A percentile compares a stretch with the other conserved stretches of the same genome.
These are phyloP conservation scores for Callosobruchus maculatus DNA, from an alignment of 2,888 invertebrate genomes.

Conservation along the genomic window DNA sequence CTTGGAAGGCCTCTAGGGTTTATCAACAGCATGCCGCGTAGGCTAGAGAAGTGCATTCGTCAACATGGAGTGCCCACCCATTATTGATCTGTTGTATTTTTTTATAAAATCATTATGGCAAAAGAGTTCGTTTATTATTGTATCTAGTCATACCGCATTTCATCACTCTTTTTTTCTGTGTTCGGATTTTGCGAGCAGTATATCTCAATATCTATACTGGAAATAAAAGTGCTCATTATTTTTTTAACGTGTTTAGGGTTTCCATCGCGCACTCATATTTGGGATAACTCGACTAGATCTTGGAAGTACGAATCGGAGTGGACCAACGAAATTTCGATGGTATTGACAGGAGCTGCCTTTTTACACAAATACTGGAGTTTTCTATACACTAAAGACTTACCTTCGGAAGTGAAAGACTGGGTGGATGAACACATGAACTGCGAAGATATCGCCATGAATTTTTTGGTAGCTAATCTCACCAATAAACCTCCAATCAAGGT, in stretches of 20 bases:
- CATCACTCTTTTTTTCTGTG: too few species aligned
- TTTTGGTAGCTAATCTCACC: conserved; percentile 88
- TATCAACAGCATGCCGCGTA: too few species aligned
- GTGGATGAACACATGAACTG: conserved; percentile 96
- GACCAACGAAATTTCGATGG: conserved; percentile 96
- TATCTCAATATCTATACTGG: too few species aligned
- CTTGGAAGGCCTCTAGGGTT: too few species aligned
- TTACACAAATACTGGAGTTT: conserved; percentile 96
- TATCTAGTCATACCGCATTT: too few species aligned
- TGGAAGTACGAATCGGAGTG: conserved; percentile 97
- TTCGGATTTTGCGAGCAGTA: too few species aligned
- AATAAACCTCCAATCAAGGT: conserved; percentile 92
- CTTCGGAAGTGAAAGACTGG: conserved; percentile 79
- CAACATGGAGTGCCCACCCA: too few species aligned
- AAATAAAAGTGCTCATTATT: too few species aligned
- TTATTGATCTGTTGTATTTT: too few species aligned
- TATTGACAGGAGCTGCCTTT: conserved; percentile 93
- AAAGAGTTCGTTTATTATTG: too few species aligned
- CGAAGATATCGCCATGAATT: conserved; percentile 98
- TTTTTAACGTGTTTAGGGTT: conserved; percentile 59
- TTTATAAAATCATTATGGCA: too few species aligned
- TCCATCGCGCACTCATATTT: conserved; percentile 90
- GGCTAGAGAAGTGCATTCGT: too few species aligned
- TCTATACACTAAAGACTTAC: conserved; percentile 87
- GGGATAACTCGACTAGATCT: conserved; percentile 80